Conservation (phyloP, 2,797 vertebrate genomes). For the Mormyrus hasselquistii region DNA sequence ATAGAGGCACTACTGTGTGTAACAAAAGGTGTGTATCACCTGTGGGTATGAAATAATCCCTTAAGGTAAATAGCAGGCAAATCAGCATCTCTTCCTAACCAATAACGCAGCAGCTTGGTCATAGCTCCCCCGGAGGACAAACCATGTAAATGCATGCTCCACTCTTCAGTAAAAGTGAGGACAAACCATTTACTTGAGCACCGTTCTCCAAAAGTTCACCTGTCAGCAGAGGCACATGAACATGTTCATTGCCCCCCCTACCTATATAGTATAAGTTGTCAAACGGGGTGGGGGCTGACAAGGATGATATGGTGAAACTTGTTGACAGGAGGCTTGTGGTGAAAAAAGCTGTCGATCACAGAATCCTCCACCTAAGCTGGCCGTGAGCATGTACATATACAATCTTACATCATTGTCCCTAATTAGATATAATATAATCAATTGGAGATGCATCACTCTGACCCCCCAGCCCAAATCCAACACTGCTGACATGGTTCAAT, state of each 20-base stretch:
- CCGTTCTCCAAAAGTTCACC: neutral
- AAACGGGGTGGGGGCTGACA: neutral
- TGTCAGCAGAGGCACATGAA: neutral
- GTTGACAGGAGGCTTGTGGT: neutral
- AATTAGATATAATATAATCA: neutral
- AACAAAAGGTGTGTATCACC: conserved; percentile 1
- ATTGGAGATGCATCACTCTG: neutral
- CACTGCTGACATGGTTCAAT: neutral
- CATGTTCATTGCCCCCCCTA: neutral
- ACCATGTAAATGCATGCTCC: neutral
- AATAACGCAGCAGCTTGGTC: neutral
- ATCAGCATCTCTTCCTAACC: neutral
- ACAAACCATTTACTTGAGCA: neutral
- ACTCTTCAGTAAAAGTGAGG: neutral
- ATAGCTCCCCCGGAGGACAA: neutral
- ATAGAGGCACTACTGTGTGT: neutral
- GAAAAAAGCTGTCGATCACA: neutral
- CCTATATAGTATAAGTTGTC: neutral
- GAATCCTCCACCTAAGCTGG: neutral
- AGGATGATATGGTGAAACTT: neutral
- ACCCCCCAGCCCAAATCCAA: neutral
- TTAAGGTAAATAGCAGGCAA: conserved; percentile 15
- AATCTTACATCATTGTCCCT: neutral
- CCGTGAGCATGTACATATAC: neutral
- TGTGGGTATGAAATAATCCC: neutral